phyloP scores from a whole-genome alignment of 2,797 vertebrate species.

The Bufotes viridis region DNA sequence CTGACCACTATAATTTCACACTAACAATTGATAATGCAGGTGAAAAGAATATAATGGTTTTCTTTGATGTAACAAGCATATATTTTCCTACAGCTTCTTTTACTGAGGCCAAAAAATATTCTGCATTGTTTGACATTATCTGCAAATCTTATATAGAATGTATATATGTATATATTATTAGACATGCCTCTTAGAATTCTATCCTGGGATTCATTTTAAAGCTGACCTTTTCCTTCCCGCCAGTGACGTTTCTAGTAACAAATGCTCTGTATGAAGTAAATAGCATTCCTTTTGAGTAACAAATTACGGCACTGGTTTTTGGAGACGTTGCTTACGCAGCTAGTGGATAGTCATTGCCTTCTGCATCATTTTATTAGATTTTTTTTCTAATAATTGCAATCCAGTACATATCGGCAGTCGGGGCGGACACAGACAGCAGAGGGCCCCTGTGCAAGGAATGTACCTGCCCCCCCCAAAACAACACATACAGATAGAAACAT shows the following conservation, averaged over 20 bases:
- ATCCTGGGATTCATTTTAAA: conserved; percentile 16
- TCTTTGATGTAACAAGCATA: background rate
- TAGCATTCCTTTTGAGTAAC: background rate
- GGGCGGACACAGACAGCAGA: too few species aligned
- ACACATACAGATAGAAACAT: too few species aligned
- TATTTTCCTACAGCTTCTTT: background rate
- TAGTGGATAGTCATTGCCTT: background rate
- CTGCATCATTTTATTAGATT: background rate
- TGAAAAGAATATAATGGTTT: background rate
- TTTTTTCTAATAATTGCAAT: background rate
- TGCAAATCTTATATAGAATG: background rate
- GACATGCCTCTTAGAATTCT: conserved; percentile 9
- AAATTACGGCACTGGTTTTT: background rate
- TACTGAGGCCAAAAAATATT: background rate
- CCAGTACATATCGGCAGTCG: too few species aligned
- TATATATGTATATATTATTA: background rate
- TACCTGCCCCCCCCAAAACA: too few species aligned
- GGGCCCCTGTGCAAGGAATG: too few species aligned
- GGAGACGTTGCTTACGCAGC: background rate
- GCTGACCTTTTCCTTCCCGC: conserved; percentile 34
- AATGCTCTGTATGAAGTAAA: conserved; percentile 24
- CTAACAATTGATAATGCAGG: background rate
- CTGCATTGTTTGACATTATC: background rate
- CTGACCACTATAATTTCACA: background rate
- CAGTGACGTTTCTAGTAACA: background rate